Base-by-base conservation (phyloP, 1,140 invertebrate genomes). In the Bombus affinis region DNA sequence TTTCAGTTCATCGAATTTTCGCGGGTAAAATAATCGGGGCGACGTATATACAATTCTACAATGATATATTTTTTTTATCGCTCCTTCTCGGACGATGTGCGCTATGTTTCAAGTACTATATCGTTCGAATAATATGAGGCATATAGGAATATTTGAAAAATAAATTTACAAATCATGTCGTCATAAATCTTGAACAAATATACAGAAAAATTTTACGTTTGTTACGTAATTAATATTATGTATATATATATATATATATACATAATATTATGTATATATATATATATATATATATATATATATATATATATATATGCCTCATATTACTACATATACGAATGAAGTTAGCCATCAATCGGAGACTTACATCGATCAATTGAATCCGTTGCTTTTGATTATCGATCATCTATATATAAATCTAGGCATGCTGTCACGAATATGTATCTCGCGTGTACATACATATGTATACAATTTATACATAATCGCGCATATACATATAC, bases 21-120 rank as follows among this genome's bases (percentile, higher is more conserved):
- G 83, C 39, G 75, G 71, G 32, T 42, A 89, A 77, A 72, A 78
- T 76, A 66, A 83, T n/a, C 32, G 62, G 77, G 81, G 66, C 66
- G 77, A 90, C 39, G 70, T 88, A 89, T 90, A 86, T 90, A 90
- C 89, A 90, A 90, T 90, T 90, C 88, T 90, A 90, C 79, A 90
- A 59, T 83, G 88, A 90, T 71, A 75, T 90, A 78, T 72, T 79
- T 66, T 86, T 44, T 35, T 25, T 39, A 79, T 86, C 68, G 79
- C 65, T 75, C 77, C 35, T 35, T 37, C 65, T 77, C 53, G 62
- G 59, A 59, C 44, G 62, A 82, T 78, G 80, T 39, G 72, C 80
- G 70, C 57, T 81, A 39, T 57, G 53, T 80, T 71, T 44, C 32
- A 59, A 81, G 10, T 76, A 71, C 53, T 47, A 59, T 62, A 39